Conservation (phyloP, 1,140 invertebrate genomes). For the Ceratina australensis region DNA sequence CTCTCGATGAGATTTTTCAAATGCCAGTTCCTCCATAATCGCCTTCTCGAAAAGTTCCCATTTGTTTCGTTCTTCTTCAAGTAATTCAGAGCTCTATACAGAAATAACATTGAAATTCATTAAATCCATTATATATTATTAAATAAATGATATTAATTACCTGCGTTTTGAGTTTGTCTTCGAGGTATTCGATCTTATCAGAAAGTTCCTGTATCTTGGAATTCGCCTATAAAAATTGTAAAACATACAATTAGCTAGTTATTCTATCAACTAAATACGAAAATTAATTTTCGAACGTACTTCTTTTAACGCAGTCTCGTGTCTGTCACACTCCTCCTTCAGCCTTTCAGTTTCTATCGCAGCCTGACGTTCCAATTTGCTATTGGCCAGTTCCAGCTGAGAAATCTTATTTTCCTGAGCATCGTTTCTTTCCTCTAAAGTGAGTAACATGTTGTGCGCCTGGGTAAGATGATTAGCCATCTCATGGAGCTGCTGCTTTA, state of each 20-base stretch:
- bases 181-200: constrained; percentile 54
- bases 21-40: constrained; percentile 62
- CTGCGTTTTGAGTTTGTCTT: constrained; percentile 52
- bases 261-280: neutral
- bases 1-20: constrained; percentile 61
- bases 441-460: constrained; percentile 64
- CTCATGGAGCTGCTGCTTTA: constrained; percentile 67
- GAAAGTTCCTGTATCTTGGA: constrained; percentile 57
- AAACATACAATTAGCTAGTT: neutral
- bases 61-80: constrained; percentile 58
- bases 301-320: constrained; percentile 44
- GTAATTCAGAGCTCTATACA: constrained; percentile 43
- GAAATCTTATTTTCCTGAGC: constrained; percentile 65
- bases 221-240: constrained; percentile 60
- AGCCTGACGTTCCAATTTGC: constrained; percentile 63
- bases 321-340: constrained; percentile 34
- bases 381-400: constrained; percentile 63
- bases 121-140: neutral
- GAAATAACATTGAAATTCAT: constrained; percentile 3
- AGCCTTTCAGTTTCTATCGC: constrained; percentile 40
- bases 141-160: constrained; percentile 36
- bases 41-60: constrained; percentile 48
- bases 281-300: constrained; percentile 44
- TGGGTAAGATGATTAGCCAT: constrained; percentile 66
- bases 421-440: constrained; percentile 71